Conservation (phyloP, 1,140 invertebrate species). For the Drosophila malerkotliana region DNA sequence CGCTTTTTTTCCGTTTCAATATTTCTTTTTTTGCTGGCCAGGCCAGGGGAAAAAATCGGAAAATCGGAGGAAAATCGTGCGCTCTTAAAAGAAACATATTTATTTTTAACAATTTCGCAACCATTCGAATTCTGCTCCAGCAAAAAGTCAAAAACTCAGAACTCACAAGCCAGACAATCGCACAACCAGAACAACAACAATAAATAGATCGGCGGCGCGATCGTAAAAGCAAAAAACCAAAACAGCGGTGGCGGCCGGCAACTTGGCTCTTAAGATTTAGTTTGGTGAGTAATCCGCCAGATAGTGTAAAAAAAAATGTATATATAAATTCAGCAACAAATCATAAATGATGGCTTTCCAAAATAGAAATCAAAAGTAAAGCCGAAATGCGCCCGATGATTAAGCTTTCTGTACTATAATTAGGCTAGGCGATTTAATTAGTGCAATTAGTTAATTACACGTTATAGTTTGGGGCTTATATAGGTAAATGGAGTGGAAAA, state of each 20-base stretch:
- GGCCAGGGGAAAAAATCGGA: background rate
- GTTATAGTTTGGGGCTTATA: constrained; percentile 4
- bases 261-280: constrained; percentile 56
- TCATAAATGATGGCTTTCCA: constrained; percentile 59
- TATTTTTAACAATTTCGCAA: constrained; percentile 80
- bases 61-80: constrained; percentile 53
- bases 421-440: constrained; percentile 49
- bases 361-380: constrained; percentile 42
- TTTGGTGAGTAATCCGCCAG: constrained; percentile 61
- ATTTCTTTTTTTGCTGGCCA: constrained; percentile 27
- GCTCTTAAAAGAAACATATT: constrained; percentile 69
- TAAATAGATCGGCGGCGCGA: constrained; percentile 45
- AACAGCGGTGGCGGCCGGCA: constrained; percentile 38
- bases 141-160: constrained; percentile 38
- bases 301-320: constrained; percentile 42
- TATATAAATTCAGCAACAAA: constrained; percentile 9
- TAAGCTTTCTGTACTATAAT: constrained; percentile 44
- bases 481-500: constrained; percentile 26
- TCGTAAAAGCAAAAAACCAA: constrained; percentile 49
- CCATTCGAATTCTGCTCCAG: constrained; percentile 71
- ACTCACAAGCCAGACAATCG: constrained; percentile 55
- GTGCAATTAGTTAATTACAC: constrained; percentile 48
- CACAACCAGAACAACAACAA: constrained; percentile 40
- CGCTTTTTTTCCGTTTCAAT: constrained; percentile 38
- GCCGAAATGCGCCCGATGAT: constrained; percentile 37